phyloP scores from a whole-genome alignment of 2,113 vertebrate species.

The Myiagra hebetior region DNA sequence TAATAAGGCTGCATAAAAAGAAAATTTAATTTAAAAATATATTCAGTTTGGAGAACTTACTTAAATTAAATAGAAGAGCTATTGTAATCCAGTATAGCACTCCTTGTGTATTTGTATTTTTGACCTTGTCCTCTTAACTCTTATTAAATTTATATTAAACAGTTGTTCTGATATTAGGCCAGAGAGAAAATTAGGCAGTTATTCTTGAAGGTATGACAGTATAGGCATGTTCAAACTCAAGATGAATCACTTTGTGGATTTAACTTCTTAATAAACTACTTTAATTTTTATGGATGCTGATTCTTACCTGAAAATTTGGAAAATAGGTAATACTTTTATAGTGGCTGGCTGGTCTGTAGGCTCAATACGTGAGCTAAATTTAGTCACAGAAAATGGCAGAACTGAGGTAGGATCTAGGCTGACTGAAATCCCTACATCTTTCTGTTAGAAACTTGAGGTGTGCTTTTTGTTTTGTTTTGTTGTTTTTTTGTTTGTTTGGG shows the following conservation, averaged over 20 bases:
- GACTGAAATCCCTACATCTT: neutral
- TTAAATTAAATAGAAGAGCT: neutral
- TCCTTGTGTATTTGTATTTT: neutral
- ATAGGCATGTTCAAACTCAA: neutral
- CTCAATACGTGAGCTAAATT: neutral
- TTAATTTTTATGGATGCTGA: neutral
- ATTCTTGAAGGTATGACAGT: neutral
- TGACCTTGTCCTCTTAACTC: neutral
- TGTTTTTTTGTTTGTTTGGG: too few species aligned
- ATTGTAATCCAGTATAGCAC: neutral
- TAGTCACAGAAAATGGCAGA: neutral
- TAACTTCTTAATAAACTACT: neutral
- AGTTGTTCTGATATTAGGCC: neutral
- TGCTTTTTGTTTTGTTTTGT: neutral
- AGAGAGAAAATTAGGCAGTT: neutral
- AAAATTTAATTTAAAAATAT: neutral
- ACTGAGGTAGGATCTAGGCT: neutral
- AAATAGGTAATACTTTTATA: neutral
- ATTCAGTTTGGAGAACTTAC: neutral
- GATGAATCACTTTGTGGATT: neutral
- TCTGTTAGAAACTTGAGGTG: neutral
- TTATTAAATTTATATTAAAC: neutral
- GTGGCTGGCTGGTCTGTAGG: neutral
- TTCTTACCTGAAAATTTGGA: neutral
- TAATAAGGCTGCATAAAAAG: neutral